Evolutionary conservation across 2,888 invertebrate species (phyloP), one percentile per base, ranked within the genome.

Genomic region (Stenichneumon culpator): DNA sequence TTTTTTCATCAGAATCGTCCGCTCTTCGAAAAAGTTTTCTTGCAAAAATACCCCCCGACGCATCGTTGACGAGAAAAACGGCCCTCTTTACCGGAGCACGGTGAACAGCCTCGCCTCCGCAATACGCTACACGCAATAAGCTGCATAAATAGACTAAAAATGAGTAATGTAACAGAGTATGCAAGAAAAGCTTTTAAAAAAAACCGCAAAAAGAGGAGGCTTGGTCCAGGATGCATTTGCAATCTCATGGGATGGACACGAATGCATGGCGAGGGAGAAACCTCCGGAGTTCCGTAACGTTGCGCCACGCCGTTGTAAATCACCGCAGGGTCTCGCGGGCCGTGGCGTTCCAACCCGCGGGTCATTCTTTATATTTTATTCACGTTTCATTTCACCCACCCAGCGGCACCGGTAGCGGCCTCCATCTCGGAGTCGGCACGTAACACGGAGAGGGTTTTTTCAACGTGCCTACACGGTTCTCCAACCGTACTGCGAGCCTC

Each of bases 281-380:
- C 25, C 32, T 50, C 73, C 63, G 67, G 70, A 72, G 67, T 77
- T 84, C 65, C 32, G 47, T 47, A 72, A 69, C 60, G 75, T 19
- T 73, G 74, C 32, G 60, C 65, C 75, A 74, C 44, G 28, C 79
- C 32, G 22, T 67, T 65, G 80, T 80, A 73, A 75, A 80, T 79
- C 79, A 70, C 83, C 80, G 54, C 67, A 57, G 22, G 50, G 70
- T 70, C 70, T 70, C 60, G 47, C 50, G 63, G 36, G 19, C 70
- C 79, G 69, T 60, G 68, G 14, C 47, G 74, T 60, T 19, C 83
- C 28, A 36, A 73, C 75, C 72, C 63, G 28, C 47, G 52, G 80
- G 69, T 69, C 80, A 84, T 84, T 84, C 80, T 75, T 84, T 80
- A 80, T 84, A 84, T 80, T 84, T 80, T 84, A 80, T 84, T 84